phyloP scores from a whole-genome alignment of 2,888 invertebrate genomes.

The Eristalis pertinax region DNA sequence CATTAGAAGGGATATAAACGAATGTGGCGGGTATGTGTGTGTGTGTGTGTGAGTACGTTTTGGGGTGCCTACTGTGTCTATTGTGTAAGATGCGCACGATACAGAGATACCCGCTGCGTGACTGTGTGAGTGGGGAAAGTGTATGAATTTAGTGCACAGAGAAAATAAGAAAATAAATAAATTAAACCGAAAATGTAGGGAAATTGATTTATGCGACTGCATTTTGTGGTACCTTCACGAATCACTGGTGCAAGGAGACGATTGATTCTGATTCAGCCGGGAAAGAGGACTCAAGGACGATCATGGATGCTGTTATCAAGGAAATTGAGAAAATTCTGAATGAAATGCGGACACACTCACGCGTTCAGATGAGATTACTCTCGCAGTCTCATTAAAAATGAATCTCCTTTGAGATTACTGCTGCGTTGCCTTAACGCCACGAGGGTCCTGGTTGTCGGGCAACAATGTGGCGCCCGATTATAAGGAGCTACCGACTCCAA shows the following conservation, averaged over 20 bases:
- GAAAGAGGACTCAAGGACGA: background rate
- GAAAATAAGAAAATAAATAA: background rate
- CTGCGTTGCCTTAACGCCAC: too few relatives aligned
- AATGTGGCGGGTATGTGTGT: background rate
- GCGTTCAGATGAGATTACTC: too few relatives aligned
- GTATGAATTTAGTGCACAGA: background rate
- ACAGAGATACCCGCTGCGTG: background rate
- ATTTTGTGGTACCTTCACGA: background rate
- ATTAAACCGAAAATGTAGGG: background rate
- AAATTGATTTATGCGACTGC: background rate
- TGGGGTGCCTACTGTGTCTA: background rate
- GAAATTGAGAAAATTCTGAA: too few relatives aligned
- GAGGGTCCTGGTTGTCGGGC: too few relatives aligned
- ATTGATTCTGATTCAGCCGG: background rate
- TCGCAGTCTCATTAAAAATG: too few relatives aligned
- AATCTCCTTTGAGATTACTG: too few relatives aligned
- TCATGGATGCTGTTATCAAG: background rate
- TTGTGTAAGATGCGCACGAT: background rate
- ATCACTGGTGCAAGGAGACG: background rate
- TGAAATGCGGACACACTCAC: too few relatives aligned
- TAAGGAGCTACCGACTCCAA: too few relatives aligned
- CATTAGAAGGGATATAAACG: background rate
- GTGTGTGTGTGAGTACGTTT: background rate
- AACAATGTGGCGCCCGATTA: too few relatives aligned
- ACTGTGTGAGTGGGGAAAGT: background rate